These are phyloP conservation scores for Pangasius mekongensis DNA, from an alignment of 2,797 vertebrate species.

Conservation along the genomic window DNA sequence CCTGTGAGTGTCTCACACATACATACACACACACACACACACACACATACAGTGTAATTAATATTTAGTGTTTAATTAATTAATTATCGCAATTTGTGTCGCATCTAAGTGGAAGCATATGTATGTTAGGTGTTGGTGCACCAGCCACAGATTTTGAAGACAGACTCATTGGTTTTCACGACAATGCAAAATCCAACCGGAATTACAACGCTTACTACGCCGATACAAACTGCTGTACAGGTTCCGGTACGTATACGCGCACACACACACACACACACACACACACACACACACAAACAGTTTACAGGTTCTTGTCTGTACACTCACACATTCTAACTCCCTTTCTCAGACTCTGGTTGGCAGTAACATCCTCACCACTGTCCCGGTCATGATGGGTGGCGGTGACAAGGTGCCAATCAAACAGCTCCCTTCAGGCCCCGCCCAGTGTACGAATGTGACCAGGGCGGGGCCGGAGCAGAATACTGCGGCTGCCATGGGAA, in stretches of 20 bases:
- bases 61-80: background rate
- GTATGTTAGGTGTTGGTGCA: slow-evolving; percentile 87
- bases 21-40: background rate
- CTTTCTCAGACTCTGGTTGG: slow-evolving; percentile 87
- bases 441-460: slow-evolving; percentile 46
- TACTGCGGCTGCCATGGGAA: slow-evolving; percentile 55
- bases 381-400: slow-evolving; percentile 91
- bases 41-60: background rate
- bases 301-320: background rate
- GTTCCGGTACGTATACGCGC: slow-evolving; percentile 72
- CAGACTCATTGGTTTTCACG: slow-evolving; percentile 92
- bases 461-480: slow-evolving; percentile 63
- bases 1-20: slow-evolving; percentile 59
- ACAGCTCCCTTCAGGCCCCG: slow-evolving; percentile 80
- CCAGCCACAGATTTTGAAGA: slow-evolving; percentile 97
- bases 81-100: background rate
- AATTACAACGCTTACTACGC: slow-evolving; percentile 86
- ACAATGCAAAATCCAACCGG: slow-evolving; percentile 91
- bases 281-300: slow-evolving; percentile 13
- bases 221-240: slow-evolving; percentile 92
- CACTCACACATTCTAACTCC: background rate
- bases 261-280: background rate
- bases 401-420: slow-evolving; percentile 96
- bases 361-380: slow-evolving; percentile 92
- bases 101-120: slow-evolving; percentile 23